These are phyloP conservation scores for Guaruba guarouba DNA, from an alignment of 2,113 vertebrate genomes.

Conservation along the genomic window DNA sequence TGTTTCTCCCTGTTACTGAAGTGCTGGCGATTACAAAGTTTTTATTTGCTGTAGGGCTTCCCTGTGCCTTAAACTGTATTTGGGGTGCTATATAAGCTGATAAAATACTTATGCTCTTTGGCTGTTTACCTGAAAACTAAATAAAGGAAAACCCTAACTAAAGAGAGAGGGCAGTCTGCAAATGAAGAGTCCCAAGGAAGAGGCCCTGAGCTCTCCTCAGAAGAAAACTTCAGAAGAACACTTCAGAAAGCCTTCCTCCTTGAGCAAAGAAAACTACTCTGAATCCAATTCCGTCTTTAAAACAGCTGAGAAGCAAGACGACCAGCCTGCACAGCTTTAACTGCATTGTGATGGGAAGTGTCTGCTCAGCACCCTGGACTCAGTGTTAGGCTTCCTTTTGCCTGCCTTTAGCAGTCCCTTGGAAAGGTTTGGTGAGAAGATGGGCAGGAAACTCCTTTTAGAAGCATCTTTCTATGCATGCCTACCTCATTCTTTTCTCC, in stretches of 20 bases:
- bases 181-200: background rate
- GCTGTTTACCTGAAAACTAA: background rate
- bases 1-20: background rate
- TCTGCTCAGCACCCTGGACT: background rate
- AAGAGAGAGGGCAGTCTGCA: background rate
- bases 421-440: background rate
- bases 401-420: background rate
- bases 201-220: background rate
- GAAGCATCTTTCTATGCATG: background rate
- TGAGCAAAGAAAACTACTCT: background rate
- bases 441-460: background rate
- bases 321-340: background rate
- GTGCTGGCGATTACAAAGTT: background rate
- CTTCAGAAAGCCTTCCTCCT: background rate
- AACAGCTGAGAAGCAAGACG: background rate
- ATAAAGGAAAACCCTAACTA: background rate
- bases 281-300: background rate
- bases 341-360: background rate
- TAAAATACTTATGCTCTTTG: background rate
- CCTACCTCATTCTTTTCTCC: background rate
- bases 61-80: background rate
- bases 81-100: background rate
- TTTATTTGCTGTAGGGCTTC: background rate
- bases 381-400: background rate
- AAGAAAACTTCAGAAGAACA: background rate